Conservation (phyloP, 2,797 vertebrate genomes). For the Pseudopleuronectes americanus region DNA sequence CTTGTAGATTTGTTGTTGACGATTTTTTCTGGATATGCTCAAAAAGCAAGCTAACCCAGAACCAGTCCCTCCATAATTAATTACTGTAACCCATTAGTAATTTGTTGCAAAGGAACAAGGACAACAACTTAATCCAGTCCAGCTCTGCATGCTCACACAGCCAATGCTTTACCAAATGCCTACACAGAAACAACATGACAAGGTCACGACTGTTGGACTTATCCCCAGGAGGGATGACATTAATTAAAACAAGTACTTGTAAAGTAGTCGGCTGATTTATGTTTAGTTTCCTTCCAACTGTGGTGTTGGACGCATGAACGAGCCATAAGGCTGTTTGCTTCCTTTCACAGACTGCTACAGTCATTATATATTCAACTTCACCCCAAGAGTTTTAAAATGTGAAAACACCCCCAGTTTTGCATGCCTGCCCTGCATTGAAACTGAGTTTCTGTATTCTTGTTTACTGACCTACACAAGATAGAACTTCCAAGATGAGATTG, state of each 20-base stretch:
- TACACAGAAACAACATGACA: slow-evolving; percentile 5
- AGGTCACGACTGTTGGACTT: slow-evolving; percentile 7
- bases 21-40: background rate
- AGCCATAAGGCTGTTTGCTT: slow-evolving; percentile 4
- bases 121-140: background rate
- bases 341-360: slow-evolving; percentile 4
- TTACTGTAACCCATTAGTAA: background rate
- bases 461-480: background rate
- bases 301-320: fast-evolving
- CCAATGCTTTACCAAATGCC: background rate
- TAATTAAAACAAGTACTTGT: slow-evolving; percentile 28
- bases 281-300: slow-evolving; percentile 10
- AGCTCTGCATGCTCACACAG: background rate
- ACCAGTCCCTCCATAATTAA: background rate
- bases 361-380: background rate
- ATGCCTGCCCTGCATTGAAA: slow-evolving; percentile 1
- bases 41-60: background rate
- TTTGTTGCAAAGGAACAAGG: background rate
- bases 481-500: background rate
- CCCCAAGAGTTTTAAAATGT: slow-evolving; percentile 16
- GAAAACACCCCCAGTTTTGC: slow-evolving; percentile 29
- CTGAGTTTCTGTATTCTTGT: slow-evolving; percentile 11
- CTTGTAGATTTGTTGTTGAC: too few species aligned
- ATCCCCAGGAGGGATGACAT: background rate
- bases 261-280: slow-evolving; percentile 3